Conservation (phyloP, 1,140 invertebrate species). For the Pseudomyrmex pallidus region DNA sequence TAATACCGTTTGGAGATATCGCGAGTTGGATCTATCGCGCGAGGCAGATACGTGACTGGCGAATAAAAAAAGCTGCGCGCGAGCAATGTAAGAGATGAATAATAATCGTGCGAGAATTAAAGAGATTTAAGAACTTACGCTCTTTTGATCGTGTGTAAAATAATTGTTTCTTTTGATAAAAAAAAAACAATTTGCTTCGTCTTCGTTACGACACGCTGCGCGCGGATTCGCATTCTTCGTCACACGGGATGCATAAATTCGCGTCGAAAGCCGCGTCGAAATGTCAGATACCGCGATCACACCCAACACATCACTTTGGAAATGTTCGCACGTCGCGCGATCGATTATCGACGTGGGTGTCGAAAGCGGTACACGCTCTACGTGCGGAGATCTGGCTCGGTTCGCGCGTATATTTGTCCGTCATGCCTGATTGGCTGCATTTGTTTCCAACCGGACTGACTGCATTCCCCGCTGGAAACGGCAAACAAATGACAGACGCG, state of each 20-base stretch:
- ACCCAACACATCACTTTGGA: constrained; percentile 10
- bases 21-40: constrained; percentile 16
- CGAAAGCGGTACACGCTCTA: constrained; percentile 48
- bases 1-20: constrained; percentile 32
- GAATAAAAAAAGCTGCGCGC: no score
- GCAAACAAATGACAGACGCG: constrained; percentile 80
- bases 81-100: no score
- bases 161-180: no score
- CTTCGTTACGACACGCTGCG: neutral
- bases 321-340: constrained; percentile 44
- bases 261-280: neutral
- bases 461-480: constrained; percentile 73
- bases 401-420: constrained; percentile 67
- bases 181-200: neutral
- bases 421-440: constrained; percentile 73
- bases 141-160: no score
- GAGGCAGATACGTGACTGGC: constrained; percentile 6
- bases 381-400: constrained; percentile 58
- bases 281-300: constrained; percentile 5
- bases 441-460: constrained; percentile 70
- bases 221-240: no score
- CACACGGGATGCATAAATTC: neutral
- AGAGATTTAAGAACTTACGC: no score
- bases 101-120: no score
- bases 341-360: constrained; percentile 60